Conservation (phyloP, 2,888 invertebrate genomes). For the Papilio demoleus region DNA sequence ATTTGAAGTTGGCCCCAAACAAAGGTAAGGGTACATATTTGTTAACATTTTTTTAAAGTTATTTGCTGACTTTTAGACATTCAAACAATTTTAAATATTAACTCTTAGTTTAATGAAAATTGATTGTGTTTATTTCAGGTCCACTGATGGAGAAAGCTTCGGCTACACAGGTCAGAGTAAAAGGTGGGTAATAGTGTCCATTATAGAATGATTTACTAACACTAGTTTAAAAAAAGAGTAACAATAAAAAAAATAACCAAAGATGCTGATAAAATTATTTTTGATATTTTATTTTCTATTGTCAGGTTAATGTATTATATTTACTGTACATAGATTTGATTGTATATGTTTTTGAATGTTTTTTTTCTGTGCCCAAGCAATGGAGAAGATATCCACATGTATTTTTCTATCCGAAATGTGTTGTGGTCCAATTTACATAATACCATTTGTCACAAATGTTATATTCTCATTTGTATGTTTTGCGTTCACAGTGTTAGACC, state of each 20-base stretch:
- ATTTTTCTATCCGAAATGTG: neutral
- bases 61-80: neutral
- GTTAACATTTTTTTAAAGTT: constrained; percentile 7
- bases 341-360: neutral
- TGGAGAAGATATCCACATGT: neutral
- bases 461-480: constrained; percentile 46
- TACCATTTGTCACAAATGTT: neutral
- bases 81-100: neutral
- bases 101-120: neutral
- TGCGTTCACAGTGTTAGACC: constrained; percentile 74
- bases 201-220: constrained; percentile 26
- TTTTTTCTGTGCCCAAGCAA: neutral
- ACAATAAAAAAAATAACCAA: neutral
- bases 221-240: neutral
- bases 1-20: constrained; percentile 74
- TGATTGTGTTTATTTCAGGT: constrained; percentile 62
- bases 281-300: neutral
- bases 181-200: constrained; percentile 61
- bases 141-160: constrained; percentile 48
- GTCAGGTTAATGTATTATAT: neutral
- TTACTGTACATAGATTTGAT: neutral
- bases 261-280: neutral
- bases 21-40: constrained; percentile 62
- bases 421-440: neutral
- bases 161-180: constrained; percentile 60